Conservation (phyloP, 2,797 vertebrate genomes). For the Eulemur albifrons region DNA sequence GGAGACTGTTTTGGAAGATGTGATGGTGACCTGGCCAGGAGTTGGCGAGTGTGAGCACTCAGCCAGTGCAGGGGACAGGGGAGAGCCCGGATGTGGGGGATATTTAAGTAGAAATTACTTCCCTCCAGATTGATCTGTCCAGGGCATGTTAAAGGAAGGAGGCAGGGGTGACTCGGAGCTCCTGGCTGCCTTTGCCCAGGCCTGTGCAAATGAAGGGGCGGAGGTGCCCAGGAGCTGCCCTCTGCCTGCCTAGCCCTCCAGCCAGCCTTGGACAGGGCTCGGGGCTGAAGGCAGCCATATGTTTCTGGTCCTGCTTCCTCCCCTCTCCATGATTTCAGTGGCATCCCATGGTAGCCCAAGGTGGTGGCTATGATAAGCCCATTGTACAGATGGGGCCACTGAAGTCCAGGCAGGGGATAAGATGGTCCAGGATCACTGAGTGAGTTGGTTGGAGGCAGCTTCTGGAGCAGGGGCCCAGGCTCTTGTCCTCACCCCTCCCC, state of each 20-base stretch:
- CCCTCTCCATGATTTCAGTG: neutral
- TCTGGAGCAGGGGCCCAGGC: constrained; percentile 17
- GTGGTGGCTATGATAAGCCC: neutral
- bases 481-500: constrained; percentile 54
- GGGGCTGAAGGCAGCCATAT: neutral
- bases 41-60: neutral
- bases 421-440: neutral
- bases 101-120: neutral
- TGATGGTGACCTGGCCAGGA: neutral
- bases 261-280: neutral
- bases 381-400: neutral
- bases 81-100: neutral
- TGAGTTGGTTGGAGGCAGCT: neutral
- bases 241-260: neutral
- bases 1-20: neutral
- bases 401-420: neutral
- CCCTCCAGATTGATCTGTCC: neutral
- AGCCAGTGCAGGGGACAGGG: neutral
- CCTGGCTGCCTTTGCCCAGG: neutral
- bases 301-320: neutral
- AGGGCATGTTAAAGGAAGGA: neutral
- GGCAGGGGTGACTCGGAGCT: neutral
- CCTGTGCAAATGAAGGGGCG: neutral
- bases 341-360: neutral
- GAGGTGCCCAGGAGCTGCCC: neutral